Evolutionary conservation across 2,797 vertebrate species (phyloP), one percentile per base, ranked within the genome.

Genomic region (Sciaenops ocellatus): DNA sequence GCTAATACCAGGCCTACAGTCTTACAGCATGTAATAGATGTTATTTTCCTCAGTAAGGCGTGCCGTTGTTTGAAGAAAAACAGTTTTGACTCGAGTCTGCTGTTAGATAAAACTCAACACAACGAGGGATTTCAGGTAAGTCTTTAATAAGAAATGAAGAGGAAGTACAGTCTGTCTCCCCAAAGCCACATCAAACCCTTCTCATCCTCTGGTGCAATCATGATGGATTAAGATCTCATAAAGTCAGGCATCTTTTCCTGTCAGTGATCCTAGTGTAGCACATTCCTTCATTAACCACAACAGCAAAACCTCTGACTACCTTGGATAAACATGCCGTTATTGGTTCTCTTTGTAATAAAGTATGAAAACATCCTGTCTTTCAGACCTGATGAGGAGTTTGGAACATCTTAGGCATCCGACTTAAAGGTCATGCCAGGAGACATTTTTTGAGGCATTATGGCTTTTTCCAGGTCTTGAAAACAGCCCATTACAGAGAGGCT

Each of bases 181-280:
- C 20, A 57, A 85, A 90, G 83, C 86, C 76, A 86, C 83, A 87
- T 87, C 76, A 89, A 92, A 64, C 73, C 65, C 15, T n/a, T 4
- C 26, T 65, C 51, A 46, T 87, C 79, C 71, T 76, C n/a, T 51
- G 48, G 34, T 66, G 57, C 34, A 80, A 80, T 79, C 73, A 67
- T 0, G 28, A 26, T 5, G 17, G 78, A 87, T 87, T 76, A 85
- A 64, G 47, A 38, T 79, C 78, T 90, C 71, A 69, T 87, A 73
- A 90, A 86, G 56, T 62, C 70, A 20, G 57, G 46, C 68, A 70
- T 82, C 68, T 56, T 78, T 83, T 85, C 51, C 50, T 71, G 50
- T 47, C 8, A 18, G 69, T 26, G 65, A 76, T 84, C 63, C 54
- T 9, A 10, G 60, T 64, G 65, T 17, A 24, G 74, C 24, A 60